Base-by-base conservation (phyloP, 2,797 vertebrate species). In the Fistularia commersonii region DNA sequence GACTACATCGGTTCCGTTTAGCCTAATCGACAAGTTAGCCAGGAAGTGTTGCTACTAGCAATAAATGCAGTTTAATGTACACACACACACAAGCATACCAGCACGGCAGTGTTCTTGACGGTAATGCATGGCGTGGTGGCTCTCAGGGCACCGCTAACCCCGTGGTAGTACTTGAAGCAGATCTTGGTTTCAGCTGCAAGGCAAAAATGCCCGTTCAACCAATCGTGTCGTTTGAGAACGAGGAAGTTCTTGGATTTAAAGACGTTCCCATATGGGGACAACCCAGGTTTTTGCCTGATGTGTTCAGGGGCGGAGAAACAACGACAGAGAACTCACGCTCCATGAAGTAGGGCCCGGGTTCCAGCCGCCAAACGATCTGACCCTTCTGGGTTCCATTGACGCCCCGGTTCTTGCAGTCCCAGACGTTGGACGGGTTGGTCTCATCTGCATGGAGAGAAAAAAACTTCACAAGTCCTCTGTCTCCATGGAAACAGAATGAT, bases 321-420 rank as follows among this genome's bases (percentile, higher is more conserved):
- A n/a, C n/a, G n/a, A n/a, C 8, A 6, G 8, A 35, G 8, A 6
- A 93, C 95, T 95, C 83, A 99, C 96, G 90, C 82, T 99, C 97
- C 93, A 95, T 95, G 64, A 99, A 98, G 80, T 99, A 99, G 7
- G 94, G 93, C 32, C 95, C 95, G 0, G 95, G 88, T 72, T 99
- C 97, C 77, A 99, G 91, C 68, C 94, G 88, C 97, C 97, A 99
- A 0, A 99, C 92, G n/a, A 99, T 97, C 73, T 99, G 96, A 49
- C 97, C 97, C 83, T 95, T 95, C 66, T 99, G 96, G 0, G 96
- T 97, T 45, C 97, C 97, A 6, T 96, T 99, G 65, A 99, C 95
- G 42, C 97, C 97, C 57, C 97, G 87, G 68, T 98, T 99, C 86
- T 99, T 99, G 75, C 96, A 99, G 88, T 99, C 97, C 97, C 97